Percentiles rank a stretch among this genome's conserved stretches.
phyloP scores from a whole-genome alignment of 2,113 vertebrate species.

The Tursiops truncatus region DNA sequence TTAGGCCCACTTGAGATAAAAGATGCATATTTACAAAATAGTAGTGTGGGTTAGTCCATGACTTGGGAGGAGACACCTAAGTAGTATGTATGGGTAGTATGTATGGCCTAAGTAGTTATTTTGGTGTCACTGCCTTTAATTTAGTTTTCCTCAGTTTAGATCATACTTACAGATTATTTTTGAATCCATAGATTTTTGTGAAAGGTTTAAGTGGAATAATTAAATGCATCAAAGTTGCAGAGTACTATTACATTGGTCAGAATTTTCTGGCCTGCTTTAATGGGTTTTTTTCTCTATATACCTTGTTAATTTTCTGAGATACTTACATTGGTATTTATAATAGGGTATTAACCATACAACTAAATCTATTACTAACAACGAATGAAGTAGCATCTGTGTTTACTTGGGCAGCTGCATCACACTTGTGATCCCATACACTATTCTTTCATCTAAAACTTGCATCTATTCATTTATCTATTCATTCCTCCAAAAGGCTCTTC shows the following conservation, averaged over 20 bases:
- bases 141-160: not conserved
- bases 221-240: not conserved
- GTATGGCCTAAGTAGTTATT: not conserved
- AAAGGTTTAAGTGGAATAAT: conserved; percentile 12
- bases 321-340: not conserved
- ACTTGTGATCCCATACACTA: not conserved
- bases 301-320: conserved; percentile 23
- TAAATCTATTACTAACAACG: not conserved
- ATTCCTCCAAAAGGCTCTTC: not conserved
- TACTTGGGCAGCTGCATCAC: not conserved
- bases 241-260: not conserved
- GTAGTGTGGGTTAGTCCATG: not conserved
- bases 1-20: not conserved
- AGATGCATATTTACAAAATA: not conserved
- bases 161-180: not conserved
- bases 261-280: not conserved
- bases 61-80: not conserved
- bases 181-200: not conserved
- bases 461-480: not conserved
- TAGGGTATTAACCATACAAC: not conserved
- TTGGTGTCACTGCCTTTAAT: not conserved
- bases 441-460: not conserved
- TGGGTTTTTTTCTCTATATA: not conserved
- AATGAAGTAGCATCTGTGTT: not conserved
- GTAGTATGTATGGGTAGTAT: not conserved